Base-by-base conservation (phyloP, 2,888 invertebrate species). In the Azorinus chamasolen region DNA sequence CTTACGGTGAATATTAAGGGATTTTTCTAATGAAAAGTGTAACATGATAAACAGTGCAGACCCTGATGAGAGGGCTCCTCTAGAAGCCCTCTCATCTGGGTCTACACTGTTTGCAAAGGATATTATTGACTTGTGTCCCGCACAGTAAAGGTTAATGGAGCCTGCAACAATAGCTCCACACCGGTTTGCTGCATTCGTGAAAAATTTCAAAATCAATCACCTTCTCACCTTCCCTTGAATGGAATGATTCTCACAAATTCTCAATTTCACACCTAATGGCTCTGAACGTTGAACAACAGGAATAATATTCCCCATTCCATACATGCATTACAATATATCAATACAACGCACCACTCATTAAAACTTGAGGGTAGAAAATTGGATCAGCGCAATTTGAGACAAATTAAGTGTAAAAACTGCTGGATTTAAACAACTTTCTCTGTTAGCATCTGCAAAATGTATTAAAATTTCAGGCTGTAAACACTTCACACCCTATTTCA, bases 191-290 rank as follows among this genome's bases (percentile, higher is more conserved):
- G 50, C 50, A 50, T 50, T 50, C 14, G 50, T 22, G 50, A 50
- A 20, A 46, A 50, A 18, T 50, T 50, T 50, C 50, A 18, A 50
- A 50, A 50, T 50, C 50, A 50, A 50, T 50, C 50, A 20, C 18
- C 24, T 22, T 50, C 22, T 24, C 50, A 50, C 50, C 50, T 50
- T 50, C 50, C 18, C 24, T 50, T 50, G 24, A 50, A 22, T 50
- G 20, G 50, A 50, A 50, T 22, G 20, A 50, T 50, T 22, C 18
- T 12, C 32, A 32, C 32, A 32, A 32, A 32, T 32, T 32, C 32
- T 16, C 20, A 50, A 50, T 50, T 20, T 50, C n/a, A 50, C 50
- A 50, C 50, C 50, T 50, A 50, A 50, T 50, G 50, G 50, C 50
- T 50, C 20, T 5, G 22, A 50, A 12, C 22, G 12, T 20, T 20